A percentile compares a stretch with the other conserved stretches of the same genome.
Evolutionary conservation across 2,888 invertebrate genomes (phyloP).

Genomic region (Habroteleia sp.): DNA sequence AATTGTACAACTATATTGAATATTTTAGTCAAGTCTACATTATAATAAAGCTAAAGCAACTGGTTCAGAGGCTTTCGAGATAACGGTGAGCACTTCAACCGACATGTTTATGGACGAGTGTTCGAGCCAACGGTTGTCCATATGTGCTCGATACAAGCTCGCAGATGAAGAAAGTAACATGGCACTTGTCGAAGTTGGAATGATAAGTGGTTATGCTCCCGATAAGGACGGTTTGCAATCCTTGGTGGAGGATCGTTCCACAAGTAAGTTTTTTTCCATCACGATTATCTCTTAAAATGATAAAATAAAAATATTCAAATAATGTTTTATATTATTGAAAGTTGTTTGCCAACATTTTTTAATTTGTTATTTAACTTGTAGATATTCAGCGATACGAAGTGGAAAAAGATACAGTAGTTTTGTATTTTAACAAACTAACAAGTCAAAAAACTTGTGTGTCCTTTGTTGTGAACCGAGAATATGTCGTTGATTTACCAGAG

Average conservation of each 20-base stretch:
- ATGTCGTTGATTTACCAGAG: conserved; percentile 81
- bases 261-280: conserved; percentile 22
- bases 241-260: conserved; percentile 79
- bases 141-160: conserved; percentile 76
- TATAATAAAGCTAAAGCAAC: conserved; percentile 82
- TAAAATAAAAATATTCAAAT: too few species aligned
- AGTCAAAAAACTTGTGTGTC: conserved; percentile 81
- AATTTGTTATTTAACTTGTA: too few species aligned
- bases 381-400: conserved; percentile 83
- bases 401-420: conserved; percentile 81
- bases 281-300: too few species aligned
- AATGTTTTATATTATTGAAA: too few species aligned
- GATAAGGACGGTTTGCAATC: conserved; percentile 83
- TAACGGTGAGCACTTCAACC: conserved; percentile 81
- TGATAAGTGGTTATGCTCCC: conserved; percentile 85
- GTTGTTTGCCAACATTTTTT: too few species aligned
- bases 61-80: conserved; percentile 82
- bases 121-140: conserved; percentile 79
- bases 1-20: neutral
- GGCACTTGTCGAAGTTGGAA: conserved; percentile 83
- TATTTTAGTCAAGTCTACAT: conserved; percentile 80
- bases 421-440: conserved; percentile 83
- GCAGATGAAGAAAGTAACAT: conserved; percentile 83
- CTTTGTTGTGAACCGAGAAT: conserved; percentile 81
- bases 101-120: conserved; percentile 81